These are phyloP conservation scores for Fulica atra DNA, from an alignment of 2,113 vertebrate species.

Conservation along the genomic window DNA sequence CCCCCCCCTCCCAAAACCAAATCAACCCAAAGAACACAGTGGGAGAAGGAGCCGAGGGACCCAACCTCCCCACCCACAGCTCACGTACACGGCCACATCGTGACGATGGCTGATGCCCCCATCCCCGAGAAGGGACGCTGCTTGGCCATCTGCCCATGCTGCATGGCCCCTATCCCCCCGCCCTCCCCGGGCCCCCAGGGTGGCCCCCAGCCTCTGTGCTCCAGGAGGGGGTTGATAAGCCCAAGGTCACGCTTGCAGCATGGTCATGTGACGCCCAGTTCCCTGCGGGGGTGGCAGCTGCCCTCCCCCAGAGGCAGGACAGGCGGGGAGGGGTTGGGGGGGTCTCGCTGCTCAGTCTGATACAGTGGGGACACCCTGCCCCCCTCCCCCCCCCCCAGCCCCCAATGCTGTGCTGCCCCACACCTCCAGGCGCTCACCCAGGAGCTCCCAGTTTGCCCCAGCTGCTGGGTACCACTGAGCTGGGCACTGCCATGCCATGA, in stretches of 20 bases:
- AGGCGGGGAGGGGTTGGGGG: background rate
- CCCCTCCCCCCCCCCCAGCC: rapidly evolving
- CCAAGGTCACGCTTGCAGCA: background rate
- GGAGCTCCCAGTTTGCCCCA: background rate
- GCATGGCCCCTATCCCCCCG: background rate
- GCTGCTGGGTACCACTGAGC: background rate
- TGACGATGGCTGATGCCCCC: background rate
- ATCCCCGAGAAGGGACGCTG: background rate
- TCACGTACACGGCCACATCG: background rate
- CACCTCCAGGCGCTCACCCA: background rate
- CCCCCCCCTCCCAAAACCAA: too few relatives aligned
- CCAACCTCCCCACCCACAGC: rapidly evolving
- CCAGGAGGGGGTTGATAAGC: background rate
- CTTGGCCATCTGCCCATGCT: background rate
- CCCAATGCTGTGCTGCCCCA: background rate
- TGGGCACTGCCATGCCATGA: background rate
- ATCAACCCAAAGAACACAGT: background rate
- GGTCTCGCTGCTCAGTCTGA: background rate
- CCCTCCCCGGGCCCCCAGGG: background rate
- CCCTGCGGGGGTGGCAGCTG: background rate
- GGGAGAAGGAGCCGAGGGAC: background rate
- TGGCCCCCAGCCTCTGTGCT: background rate
- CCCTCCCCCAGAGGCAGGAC: background rate
- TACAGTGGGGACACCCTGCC: background rate
- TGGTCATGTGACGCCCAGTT: rapidly evolving